Evolutionary conservation across 2,797 vertebrate genomes (phyloP).

Genomic region (Tenualosa ilisha): DNA sequence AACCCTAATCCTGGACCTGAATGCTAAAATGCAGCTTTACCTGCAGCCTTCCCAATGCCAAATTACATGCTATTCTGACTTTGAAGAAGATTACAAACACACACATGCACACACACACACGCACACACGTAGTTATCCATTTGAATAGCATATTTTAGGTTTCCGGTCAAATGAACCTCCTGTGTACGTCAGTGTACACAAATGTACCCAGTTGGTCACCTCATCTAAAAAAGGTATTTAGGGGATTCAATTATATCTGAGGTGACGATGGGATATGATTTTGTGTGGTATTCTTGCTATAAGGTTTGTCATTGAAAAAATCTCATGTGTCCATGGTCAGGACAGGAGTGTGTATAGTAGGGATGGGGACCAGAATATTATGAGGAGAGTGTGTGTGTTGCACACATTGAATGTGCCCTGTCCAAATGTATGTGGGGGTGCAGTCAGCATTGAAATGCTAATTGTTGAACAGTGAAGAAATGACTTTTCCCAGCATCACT

Average conservation of each 20-base stretch:
- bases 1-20: neutral
- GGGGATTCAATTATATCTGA: neutral
- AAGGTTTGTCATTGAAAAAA: constrained; percentile 45
- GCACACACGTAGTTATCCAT: constrained; percentile 37
- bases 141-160: constrained; percentile 11
- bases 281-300: constrained; percentile 46
- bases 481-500: neutral
- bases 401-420: too few relatives aligned
- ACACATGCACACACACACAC: neutral
- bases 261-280: constrained; percentile 44
- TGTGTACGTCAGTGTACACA: neutral
- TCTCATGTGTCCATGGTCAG: constrained; percentile 16
- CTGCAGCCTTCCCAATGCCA: neutral
- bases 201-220: neutral
- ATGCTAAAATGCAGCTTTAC: neutral
- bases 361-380: neutral
- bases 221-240: neutral
- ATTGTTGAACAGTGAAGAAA: neutral
- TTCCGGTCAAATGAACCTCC: neutral
- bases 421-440: neutral
- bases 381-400: neutral
- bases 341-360: neutral
- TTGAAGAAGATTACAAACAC: neutral
- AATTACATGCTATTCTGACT: neutral
- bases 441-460: neutral